Evolutionary conservation across 2,113 vertebrate genomes (phyloP), one percentile per base, ranked within the genome.

Genomic region (Oryzias woworae): DNA sequence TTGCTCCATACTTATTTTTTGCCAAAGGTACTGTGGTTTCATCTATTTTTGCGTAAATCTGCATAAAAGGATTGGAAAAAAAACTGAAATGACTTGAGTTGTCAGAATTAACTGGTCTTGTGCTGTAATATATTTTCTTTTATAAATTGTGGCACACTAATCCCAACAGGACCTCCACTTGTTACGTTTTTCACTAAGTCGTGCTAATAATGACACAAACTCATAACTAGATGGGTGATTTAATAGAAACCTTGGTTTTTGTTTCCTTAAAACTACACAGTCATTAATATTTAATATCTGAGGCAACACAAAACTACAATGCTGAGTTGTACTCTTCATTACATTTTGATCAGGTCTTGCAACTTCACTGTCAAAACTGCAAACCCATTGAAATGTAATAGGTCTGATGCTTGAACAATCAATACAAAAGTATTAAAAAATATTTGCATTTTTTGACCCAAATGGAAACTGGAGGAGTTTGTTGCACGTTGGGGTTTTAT

Each of bases 341-440:
- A 46, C 58, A 28, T 84, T 77, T 68, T 7, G 68, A 76, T 62
- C 62, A 68, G 52, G 44, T 72, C 12, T 20, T 48, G 77, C 85
- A 89, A 73, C 87, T 87, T 76, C 60, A 48, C 67, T 45, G 70
- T 75, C 60, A 61, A 22, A 18, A 55, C 36, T 66, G 65, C 50
- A 26, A 24, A 43, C 62, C 67, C 63, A 66, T 41, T 69, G 18
- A 57, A 36, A 66, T 55, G 31, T 71, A 26, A 71, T 13, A 0
- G 51, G 71, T 81, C 62, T 64, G 60, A 64, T 8, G 81, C 85
- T 87, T 75, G 66, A 88, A 88, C 82, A 87, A 87, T 90, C 85
- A 81, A 60, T 71, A 41, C 52, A 55, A 20, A 73, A 63, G 56
- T 75, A 59, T 75, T 64, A 43, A 61, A n/a, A 41, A 17, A 8